phyloP scores from a whole-genome alignment of 2,888 invertebrate genomes.

The Cancer borealis region DNA sequence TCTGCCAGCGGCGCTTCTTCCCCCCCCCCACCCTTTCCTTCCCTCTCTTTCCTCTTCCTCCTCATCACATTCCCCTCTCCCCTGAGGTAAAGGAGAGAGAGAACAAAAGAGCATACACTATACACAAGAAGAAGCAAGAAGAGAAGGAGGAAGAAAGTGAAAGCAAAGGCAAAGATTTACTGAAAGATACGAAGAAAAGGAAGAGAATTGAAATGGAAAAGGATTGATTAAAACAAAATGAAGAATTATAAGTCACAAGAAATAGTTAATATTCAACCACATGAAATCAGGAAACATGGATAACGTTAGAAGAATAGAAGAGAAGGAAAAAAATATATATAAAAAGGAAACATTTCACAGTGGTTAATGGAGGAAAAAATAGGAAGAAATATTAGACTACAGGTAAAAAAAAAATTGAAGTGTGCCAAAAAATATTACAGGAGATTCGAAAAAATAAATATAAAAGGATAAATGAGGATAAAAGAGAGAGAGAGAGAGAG shows the following conservation, averaged over 20 bases:
- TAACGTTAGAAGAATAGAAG: no score
- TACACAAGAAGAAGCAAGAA: background rate
- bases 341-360: background rate
- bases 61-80: no score
- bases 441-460: background rate
- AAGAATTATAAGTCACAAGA: no score
- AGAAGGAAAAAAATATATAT: background rate
- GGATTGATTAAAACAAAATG: no score
- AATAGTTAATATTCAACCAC: no score
- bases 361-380: background rate
- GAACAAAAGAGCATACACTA: no score
- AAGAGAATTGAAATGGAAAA: background rate
- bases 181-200: background rate
- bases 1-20: no score
- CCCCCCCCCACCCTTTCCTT: no score
- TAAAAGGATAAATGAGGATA: background rate
- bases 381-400: background rate
- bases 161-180: background rate
- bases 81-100: no score
- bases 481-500: constrained; percentile 38
- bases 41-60: no score
- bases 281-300: no score
- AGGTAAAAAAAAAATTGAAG: constrained; percentile 1
- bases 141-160: background rate
- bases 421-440: background rate